Conservation (phyloP, 92 coral and sea anemone species). For the Umimayanthus chanpuru region DNA sequence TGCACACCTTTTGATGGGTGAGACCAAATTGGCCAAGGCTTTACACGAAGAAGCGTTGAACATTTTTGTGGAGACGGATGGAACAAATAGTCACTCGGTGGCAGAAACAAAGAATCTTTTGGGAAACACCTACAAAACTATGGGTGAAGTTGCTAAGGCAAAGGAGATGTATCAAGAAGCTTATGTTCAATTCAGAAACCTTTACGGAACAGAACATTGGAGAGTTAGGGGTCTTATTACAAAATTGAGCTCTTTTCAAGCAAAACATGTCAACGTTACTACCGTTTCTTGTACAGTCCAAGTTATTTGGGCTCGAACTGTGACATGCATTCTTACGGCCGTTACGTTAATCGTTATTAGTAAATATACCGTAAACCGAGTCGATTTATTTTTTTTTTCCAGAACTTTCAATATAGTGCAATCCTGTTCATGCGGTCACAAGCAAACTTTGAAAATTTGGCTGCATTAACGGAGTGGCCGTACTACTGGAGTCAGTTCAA, state of each 20-base stretch:
- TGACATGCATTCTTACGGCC: not conserved
- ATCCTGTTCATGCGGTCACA: no score
- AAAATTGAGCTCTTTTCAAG: conserved; percentile 26
- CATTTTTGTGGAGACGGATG: conserved; percentile 43
- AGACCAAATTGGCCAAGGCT: conserved; percentile 51
- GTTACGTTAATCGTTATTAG: not conserved
- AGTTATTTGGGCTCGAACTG: not conserved
- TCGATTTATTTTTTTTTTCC: no score
- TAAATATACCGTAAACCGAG: no score
- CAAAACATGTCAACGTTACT: not conserved
- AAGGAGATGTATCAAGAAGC: conserved; percentile 52
- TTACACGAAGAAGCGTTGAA: conserved; percentile 55
- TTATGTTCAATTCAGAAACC: conserved; percentile 33
- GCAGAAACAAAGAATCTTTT: conserved; percentile 67
- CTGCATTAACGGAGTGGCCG: no score
- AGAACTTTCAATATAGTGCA: no score
- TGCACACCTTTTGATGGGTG: conserved; percentile 50
- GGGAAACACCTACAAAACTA: conserved; percentile 53
- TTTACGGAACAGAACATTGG: conserved; percentile 60
- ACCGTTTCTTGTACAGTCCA: not conserved
- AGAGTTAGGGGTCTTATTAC: conserved; percentile 43
- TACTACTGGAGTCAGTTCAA: no score
- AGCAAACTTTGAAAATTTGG: no score
- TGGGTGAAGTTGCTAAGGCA: conserved; percentile 34
- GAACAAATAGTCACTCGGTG: conserved; percentile 38